Evolutionary conservation across 1,140 invertebrate species (phyloP).

Genomic region (Drosophila subpulchrella): DNA sequence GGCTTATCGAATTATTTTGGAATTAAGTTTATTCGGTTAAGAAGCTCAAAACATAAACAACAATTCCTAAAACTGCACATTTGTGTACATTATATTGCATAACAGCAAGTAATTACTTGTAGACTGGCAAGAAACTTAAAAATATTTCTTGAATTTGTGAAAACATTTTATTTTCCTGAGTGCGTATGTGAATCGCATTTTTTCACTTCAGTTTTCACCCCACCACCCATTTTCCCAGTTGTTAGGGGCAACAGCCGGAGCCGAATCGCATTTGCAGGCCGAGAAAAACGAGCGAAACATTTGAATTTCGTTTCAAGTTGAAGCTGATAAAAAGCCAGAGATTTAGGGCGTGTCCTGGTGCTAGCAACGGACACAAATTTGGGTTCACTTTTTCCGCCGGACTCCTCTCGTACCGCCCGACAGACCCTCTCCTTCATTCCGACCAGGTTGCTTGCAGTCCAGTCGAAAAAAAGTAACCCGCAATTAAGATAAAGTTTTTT

Average conservation of each 20-base stretch:
- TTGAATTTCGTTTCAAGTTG: constrained; percentile 78
- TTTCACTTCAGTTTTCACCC: constrained; percentile 1
- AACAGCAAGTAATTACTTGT: no score
- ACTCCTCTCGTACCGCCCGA: constrained; percentile 1
- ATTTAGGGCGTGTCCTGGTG: constrained; percentile 64
- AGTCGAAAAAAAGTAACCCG: constrained; percentile 39
- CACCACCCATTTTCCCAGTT: constrained; percentile 17
- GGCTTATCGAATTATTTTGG: no score
- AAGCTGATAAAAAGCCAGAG: constrained; percentile 79
- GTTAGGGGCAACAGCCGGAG: constrained; percentile 62
- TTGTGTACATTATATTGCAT: no score
- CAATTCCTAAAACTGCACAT: no score
- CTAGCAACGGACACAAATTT: constrained; percentile 53
- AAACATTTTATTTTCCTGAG: neutral
- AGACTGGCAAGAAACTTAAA: neutral
- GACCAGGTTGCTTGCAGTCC: constrained; percentile 8
- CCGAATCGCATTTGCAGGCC: constrained; percentile 21
- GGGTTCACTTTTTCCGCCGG: constrained; percentile 43
- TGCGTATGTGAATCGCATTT: constrained; percentile 20
- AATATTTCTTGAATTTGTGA: neutral
- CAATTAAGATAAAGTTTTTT: constrained; percentile 62
- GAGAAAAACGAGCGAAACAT: constrained; percentile 63
- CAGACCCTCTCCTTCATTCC: neutral
- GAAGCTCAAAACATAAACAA: no score
- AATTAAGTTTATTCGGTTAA: no score